phyloP scores from a whole-genome alignment of 2,113 vertebrate species.

The Vicugna pacos region DNA sequence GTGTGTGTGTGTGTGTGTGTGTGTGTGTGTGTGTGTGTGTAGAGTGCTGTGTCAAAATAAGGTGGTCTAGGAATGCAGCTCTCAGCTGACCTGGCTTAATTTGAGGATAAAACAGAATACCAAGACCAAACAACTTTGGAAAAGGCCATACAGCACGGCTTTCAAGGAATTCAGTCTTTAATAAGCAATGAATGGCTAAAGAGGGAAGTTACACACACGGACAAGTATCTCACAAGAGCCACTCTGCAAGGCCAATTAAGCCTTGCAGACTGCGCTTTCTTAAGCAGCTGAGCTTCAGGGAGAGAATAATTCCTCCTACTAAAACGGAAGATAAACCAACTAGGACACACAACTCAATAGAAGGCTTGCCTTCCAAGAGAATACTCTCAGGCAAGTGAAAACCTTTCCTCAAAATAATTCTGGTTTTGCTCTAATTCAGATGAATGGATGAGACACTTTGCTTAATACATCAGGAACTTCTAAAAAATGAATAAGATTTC shows the following conservation, averaged over 20 bases:
- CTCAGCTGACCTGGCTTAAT: slow-evolving; percentile 21
- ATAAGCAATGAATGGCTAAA: not conserved
- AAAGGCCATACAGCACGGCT: not conserved
- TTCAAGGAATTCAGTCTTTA: slow-evolving; percentile 9
- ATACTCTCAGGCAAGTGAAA: not conserved
- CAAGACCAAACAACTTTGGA: not conserved
- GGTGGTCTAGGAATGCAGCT: not conserved
- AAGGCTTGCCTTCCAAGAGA: not conserved
- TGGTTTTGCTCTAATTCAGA: slow-evolving; percentile 14
- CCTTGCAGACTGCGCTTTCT: not conserved
- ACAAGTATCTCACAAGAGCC: not conserved
- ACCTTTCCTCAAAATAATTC: not conserved
- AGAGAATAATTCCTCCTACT: not conserved
- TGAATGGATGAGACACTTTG: not conserved
- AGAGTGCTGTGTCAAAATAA: not conserved
- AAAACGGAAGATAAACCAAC: not conserved
- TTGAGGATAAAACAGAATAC: slow-evolving; percentile 13
- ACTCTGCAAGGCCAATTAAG: not conserved
- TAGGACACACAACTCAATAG: not conserved
- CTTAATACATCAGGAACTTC: slow-evolving; percentile 11
- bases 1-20: not conserved
- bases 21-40: not conserved
- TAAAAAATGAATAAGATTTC: not conserved
- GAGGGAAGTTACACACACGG: not conserved
- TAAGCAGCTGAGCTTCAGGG: not conserved